Percentiles rank a stretch among this genome's conserved stretches.
Evolutionary conservation across 2,113 vertebrate species (phyloP).

Genomic region (Tachycineta bicolor): DNA sequence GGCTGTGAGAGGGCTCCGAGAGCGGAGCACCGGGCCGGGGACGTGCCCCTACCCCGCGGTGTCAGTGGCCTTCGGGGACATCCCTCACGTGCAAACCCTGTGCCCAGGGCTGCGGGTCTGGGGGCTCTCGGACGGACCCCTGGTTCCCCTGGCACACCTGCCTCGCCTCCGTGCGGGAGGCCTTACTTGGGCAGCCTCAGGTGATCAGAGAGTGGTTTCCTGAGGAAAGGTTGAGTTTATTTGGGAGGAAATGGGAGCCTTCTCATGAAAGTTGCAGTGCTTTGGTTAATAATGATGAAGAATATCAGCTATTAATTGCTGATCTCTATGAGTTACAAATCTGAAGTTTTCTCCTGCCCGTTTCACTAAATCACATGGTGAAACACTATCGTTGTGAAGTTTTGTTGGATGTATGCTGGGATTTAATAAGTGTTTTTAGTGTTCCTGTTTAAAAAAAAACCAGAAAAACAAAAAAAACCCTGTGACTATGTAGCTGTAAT

Average conservation of each 20-base stretch:
- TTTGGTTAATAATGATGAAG: not conserved
- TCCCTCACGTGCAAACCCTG: rapidly evolving
- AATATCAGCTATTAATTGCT: not conserved
- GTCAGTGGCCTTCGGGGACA: not conserved
- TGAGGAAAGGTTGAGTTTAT: rapidly evolving
- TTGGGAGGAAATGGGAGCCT: not conserved
- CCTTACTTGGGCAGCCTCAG: rapidly evolving
- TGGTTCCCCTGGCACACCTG: not conserved
- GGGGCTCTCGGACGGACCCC: not conserved
- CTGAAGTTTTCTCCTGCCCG: rapidly evolving
- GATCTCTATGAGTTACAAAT: not conserved
- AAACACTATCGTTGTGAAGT: not conserved
- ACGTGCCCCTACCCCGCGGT: rapidly evolving
- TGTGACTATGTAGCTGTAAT: not conserved
- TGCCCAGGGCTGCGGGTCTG: rapidly evolving
- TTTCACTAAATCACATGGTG: not conserved
- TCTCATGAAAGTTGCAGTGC: rapidly evolving
- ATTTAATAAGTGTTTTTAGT: not conserved
- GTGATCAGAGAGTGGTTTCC: rapidly evolving
- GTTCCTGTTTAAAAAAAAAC: not conserved
- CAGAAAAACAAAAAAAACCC: not conserved
- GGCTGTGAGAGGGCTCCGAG: not conserved
- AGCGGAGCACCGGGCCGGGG: too few relatives aligned
- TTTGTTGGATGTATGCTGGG: not conserved
- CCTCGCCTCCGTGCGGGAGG: rapidly evolving